Evolutionary conservation across 2,888 invertebrate species (phyloP).

Genomic region (Tuta absoluta): DNA sequence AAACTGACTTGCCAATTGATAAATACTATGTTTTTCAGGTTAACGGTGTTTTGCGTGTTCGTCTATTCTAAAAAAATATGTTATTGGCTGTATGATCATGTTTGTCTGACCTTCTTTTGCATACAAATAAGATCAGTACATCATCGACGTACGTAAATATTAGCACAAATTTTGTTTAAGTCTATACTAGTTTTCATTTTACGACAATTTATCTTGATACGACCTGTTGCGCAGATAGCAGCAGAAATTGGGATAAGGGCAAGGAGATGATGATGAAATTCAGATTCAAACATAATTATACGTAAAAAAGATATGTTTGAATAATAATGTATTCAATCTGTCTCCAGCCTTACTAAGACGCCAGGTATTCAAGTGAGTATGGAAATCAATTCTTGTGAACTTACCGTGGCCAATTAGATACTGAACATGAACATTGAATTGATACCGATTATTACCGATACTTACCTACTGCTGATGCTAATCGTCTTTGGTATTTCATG

Average conservation of each 20-base stretch:
- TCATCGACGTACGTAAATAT: neutral
- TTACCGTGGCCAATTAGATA: slow-evolving; percentile 22
- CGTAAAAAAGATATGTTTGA: neutral
- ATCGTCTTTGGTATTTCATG: slow-evolving; percentile 19
- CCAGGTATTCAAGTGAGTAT: slow-evolving; percentile 26
- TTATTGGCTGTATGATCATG: neutral
- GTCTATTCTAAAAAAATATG: neutral
- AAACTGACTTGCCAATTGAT: slow-evolving; percentile 12
- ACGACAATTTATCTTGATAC: no score
- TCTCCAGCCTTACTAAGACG: slow-evolving; percentile 1
- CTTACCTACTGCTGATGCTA: slow-evolving; percentile 17
- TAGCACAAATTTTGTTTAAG: neutral
- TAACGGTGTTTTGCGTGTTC: neutral
- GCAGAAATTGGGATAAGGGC: no score
- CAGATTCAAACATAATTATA: no score
- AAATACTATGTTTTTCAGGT: slow-evolving; percentile 11
- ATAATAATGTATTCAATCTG: neutral
- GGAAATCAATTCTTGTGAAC: slow-evolving; percentile 26
- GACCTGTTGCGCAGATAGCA: no score
- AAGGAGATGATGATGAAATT: no score
- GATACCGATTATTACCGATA: slow-evolving; percentile 5
- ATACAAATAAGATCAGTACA: neutral
- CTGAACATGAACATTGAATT: slow-evolving; percentile 23
- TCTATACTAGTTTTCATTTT: no score
- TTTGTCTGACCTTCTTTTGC: neutral